Evolutionary conservation across 2,113 vertebrate genomes (phyloP).

Genomic region (Pseudorasbora parva): DNA sequence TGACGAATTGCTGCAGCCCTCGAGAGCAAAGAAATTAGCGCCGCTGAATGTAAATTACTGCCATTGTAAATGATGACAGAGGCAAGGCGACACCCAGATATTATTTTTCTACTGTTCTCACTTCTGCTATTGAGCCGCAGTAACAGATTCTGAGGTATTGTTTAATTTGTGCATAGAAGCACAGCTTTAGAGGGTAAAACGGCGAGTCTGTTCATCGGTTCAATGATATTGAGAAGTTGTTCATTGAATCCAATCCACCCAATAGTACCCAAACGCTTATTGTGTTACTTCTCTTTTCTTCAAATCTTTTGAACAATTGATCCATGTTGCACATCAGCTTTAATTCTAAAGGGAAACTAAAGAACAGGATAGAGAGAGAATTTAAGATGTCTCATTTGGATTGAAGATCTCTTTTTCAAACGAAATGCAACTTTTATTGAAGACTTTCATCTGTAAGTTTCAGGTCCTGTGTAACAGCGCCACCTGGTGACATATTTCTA

Average conservation of each 20-base stretch:
- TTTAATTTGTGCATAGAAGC: not conserved
- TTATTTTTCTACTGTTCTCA: conserved; percentile 22
- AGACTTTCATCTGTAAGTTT: not conserved
- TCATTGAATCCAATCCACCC: not conserved
- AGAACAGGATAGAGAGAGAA: not conserved
- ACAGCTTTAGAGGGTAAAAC: not conserved
- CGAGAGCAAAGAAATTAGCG: conserved; percentile 34
- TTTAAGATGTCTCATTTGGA: not conserved
- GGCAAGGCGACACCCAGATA: conserved; percentile 14
- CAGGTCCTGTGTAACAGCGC: not conserved
- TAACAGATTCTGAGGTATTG: conserved; percentile 36
- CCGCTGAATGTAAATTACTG: conserved; percentile 48
- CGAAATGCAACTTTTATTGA: not conserved
- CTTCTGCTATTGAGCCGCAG: not conserved
- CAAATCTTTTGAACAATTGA: conserved; percentile 12
- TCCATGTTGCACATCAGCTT: not conserved
- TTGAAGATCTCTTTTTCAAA: not conserved
- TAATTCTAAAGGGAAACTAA: not conserved
- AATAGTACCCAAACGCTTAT: not conserved
- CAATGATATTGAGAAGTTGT: conserved; percentile 13
- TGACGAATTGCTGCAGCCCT: conserved; percentile 31
- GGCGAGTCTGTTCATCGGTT: conserved; percentile 16
- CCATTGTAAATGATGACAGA: conserved; percentile 39
- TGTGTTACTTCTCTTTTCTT: conserved; percentile 10
- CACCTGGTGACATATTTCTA: conserved; percentile 8